Percentiles rank a stretch among this genome's conserved stretches.
Evolutionary conservation across 2,113 vertebrate genomes (phyloP).

Genomic region (Zingel zingel): DNA sequence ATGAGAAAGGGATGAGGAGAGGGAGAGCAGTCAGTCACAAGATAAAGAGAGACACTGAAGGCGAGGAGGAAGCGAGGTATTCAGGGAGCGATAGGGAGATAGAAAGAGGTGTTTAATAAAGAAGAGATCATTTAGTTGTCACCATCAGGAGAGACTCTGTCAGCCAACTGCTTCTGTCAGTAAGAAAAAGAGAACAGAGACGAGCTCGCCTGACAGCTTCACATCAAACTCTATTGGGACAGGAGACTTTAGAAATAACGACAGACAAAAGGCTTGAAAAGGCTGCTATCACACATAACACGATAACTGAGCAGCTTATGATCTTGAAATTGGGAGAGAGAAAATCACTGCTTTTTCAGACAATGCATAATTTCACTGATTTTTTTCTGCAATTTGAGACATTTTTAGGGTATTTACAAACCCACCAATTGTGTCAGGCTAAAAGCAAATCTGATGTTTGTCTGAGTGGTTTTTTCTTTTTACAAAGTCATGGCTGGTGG

Average conservation of each 20-base stretch:
- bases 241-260: slow-evolving; percentile 61
- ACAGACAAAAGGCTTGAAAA: slow-evolving; percentile 63
- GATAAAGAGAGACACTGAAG: slow-evolving; percentile 73
- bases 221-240: slow-evolving; percentile 73
- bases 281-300: slow-evolving; percentile 67
- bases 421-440: slow-evolving; percentile 7
- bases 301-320: slow-evolving; percentile 60
- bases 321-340: slow-evolving; percentile 51
- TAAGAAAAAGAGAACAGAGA: slow-evolving; percentile 58
- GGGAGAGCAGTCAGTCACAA: slow-evolving; percentile 72
- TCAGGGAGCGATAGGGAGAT: slow-evolving; percentile 69
- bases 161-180: slow-evolving; percentile 70
- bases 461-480: background rate
- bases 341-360: slow-evolving; percentile 34
- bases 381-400: slow-evolving; percentile 28
- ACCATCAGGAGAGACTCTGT: slow-evolving; percentile 77
- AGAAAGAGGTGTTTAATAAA: slow-evolving; percentile 87
- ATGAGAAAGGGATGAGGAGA: slow-evolving; percentile 65
- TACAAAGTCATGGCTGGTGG: slow-evolving; percentile 25
- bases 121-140: slow-evolving; percentile 86
- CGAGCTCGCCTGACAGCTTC: slow-evolving; percentile 67
- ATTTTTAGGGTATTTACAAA: slow-evolving; percentile 51
- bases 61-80: slow-evolving; percentile 63
- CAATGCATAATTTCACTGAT: slow-evolving; percentile 28
- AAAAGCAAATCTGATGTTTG: slow-evolving; percentile 46